These are phyloP conservation scores for Psittacula cyanocephala DNA, from an alignment of 2,113 vertebrate genomes.

Conservation along the genomic window DNA sequence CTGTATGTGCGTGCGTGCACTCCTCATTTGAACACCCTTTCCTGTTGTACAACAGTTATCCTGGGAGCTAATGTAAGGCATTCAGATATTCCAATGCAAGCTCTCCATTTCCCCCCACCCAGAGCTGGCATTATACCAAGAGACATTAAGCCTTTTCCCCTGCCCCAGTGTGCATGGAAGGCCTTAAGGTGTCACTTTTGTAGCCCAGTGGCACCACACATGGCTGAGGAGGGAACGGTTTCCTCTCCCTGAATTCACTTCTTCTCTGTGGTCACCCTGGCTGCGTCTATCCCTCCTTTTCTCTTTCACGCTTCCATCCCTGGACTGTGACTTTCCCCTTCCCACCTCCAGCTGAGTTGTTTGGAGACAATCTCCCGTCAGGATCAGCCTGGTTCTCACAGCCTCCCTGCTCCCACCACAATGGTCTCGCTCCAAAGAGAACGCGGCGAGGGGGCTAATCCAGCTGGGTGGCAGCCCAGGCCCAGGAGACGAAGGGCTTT, in stretches of 20 bases:
- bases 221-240: neutral
- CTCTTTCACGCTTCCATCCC: neutral
- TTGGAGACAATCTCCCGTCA: neutral
- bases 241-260: neutral
- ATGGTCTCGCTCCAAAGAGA: conserved; percentile 20
- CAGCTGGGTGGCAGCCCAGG: conserved; percentile 49
- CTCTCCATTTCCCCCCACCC: neutral
- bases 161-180: rapidly evolving
- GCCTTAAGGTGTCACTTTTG: neutral
- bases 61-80: conserved; percentile 29
- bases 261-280: neutral
- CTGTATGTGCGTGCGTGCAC: conserved; percentile 46
- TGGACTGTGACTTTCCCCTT: neutral
- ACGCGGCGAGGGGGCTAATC: conserved; percentile 6
- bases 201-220: neutral
- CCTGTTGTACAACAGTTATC: conserved; percentile 56
- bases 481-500: conserved; percentile 31
- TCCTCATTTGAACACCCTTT: conserved; percentile 51
- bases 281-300: neutral
- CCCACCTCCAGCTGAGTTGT: neutral
- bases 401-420: neutral
- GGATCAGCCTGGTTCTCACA: conserved; percentile 41
- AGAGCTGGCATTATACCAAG: neutral
- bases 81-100: conserved; percentile 8
- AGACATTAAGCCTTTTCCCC: neutral